phyloP scores from a whole-genome alignment of 1,140 invertebrate species.

The Hylaeus volcanicus region DNA sequence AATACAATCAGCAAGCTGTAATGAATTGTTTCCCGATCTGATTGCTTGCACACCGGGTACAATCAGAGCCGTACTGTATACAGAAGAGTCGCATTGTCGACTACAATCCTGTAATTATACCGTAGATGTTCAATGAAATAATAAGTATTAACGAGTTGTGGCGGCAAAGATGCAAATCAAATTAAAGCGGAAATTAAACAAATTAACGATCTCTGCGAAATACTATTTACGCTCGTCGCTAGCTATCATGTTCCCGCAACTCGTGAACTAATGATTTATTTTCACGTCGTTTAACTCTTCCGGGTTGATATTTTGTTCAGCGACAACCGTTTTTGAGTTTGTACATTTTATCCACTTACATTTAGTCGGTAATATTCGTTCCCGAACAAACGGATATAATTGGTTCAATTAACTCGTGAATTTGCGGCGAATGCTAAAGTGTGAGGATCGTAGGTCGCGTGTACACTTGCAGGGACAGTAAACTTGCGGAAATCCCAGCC shows the following conservation, averaged over 20 bases:
- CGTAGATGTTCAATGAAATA: background rate
- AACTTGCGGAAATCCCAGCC: conserved; percentile 18
- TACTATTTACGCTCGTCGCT: background rate
- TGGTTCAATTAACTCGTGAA: conserved; percentile 21
- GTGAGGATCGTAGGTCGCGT: conserved; percentile 6
- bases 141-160: conserved; percentile 12
- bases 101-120: background rate
- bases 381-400: background rate
- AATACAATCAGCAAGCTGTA: conserved; percentile 43
- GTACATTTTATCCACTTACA: no score
- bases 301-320: no score
- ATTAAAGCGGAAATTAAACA: background rate
- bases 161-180: background rate
- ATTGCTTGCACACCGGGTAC: conserved; percentile 21
- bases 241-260: no score
- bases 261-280: background rate
- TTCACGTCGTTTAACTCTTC: background rate
- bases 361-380: background rate
- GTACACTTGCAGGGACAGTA: conserved; percentile 13
- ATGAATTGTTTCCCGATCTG: conserved; percentile 51
- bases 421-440: conserved; percentile 33
- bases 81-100: background rate
- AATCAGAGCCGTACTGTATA: background rate
- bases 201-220: background rate
- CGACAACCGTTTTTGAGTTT: no score